Base-by-base conservation (phyloP, 2,888 invertebrate species). In the Heliconius sara region DNA sequence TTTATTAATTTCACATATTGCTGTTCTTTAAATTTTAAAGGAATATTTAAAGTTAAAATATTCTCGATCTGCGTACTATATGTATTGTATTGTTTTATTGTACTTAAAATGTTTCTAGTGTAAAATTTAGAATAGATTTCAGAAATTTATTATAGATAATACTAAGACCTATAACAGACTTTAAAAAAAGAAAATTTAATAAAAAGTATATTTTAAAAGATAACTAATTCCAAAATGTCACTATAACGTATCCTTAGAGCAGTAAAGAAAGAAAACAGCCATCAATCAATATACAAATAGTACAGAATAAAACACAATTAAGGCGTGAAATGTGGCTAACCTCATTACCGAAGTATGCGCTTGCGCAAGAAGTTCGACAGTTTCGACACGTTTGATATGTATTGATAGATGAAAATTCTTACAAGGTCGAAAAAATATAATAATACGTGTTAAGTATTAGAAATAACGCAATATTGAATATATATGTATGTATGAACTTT, bases 331-430 rank as follows among this genome's bases (percentile, higher is more conserved):
- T 79, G 74, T 63, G 60, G 60, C 72, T 79, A 77, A 78, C 77
- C 80, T 80, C 80, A 77, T 80, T 80, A 80, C 67, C 27, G 39
- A 43, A 73, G 66, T 67, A 76, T 85, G 68, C 73, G 72, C 68
- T 77, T 80, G 85, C 82, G 86, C 89, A 78, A 78, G 39, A 16
- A 66, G 88, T 89, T 82, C 77, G 82, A 84, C 68, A 74, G 76
- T 80, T 80, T 80, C 83, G 65, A 80, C 76, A 82, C 77, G 77
- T 30, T 60, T 65, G 78, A 78, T 78, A 74, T 78, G 73, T 74
- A 78, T 78, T 78, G 78, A 75, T 75, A 75, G 75, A 75, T 75
- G 75, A 75, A 75, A 75, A 75, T 12, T 65, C 75, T 66, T 47
- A 47, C 75, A 75, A 75, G 75, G 75, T 67, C 52, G 57, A 78